phyloP scores from a whole-genome alignment of 2,113 vertebrate genomes.

The Zosterops borbonicus region DNA sequence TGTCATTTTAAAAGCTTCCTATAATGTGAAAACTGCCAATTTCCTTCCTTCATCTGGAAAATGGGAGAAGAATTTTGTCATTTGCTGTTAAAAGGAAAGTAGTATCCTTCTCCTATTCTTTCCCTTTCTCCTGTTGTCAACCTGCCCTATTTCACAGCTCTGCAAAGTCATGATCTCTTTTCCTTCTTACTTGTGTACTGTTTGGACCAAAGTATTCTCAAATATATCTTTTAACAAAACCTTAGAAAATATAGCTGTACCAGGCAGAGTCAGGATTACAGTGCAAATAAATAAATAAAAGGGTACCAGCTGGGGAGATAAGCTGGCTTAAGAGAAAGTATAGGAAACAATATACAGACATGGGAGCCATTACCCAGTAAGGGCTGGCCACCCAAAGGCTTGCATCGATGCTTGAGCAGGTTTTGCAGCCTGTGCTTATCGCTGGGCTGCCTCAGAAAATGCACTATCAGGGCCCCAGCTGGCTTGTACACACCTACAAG shows the following conservation, averaged over 20 bases:
- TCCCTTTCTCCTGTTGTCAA: neutral
- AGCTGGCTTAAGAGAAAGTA: neutral
- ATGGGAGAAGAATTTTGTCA: neutral
- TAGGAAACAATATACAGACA: neutral
- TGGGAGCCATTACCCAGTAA: neutral
- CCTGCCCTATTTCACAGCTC: neutral
- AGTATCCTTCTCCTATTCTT: neutral
- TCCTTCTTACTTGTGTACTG: neutral
- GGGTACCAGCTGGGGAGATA: accelerated
- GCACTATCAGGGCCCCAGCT: neutral
- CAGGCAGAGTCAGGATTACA: neutral
- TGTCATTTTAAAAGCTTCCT: slow-evolving; percentile 35
- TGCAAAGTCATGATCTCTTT: neutral
- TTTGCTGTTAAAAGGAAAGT: neutral
- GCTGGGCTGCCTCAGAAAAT: neutral
- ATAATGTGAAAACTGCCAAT: neutral
- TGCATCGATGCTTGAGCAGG: neutral
- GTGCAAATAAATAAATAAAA: neutral
- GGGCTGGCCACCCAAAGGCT: neutral
- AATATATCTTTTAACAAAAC: neutral
- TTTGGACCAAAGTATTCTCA: neutral
- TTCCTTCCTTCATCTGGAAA: neutral
- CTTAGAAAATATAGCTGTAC: neutral
- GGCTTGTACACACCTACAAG: neutral
- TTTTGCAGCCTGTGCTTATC: neutral